A percentile compares a stretch with the other conserved stretches of the same genome.
These are phyloP conservation scores for Neosilurus mollespiculum DNA, from an alignment of 2,797 vertebrate species.

Conservation along the genomic window DNA sequence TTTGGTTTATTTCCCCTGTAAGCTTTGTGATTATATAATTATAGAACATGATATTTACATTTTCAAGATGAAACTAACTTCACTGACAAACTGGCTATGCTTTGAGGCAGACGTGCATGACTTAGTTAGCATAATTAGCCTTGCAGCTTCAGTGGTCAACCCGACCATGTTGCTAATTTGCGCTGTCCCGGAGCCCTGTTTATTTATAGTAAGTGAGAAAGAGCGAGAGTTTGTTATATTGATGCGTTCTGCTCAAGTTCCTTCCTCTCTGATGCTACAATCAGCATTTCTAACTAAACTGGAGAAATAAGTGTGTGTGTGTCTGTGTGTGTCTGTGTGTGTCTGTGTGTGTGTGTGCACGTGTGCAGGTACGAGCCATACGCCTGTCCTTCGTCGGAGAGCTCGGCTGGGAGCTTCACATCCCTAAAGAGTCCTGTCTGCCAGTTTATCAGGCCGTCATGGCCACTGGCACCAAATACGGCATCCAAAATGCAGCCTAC, in stretches of 20 bases:
- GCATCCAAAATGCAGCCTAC: slow-evolving; percentile 88
- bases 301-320: neutral
- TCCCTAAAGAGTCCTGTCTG: slow-evolving; percentile 81
- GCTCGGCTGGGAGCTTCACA: slow-evolving; percentile 95
- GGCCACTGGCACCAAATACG: slow-evolving; percentile 79
- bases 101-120: neutral
- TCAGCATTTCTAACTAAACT: neutral
- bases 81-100: neutral
- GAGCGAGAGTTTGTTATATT: neutral
- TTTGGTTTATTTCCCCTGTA: neutral
- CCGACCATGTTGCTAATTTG: neutral
- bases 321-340: neutral
- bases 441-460: slow-evolving; percentile 88
- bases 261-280: neutral
- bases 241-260: neutral
- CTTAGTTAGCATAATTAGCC: neutral
- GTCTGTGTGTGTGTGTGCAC: neutral
- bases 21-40: neutral
- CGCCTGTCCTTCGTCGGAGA: slow-evolving; percentile 92
- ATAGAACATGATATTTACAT: neutral
- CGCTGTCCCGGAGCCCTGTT: neutral
- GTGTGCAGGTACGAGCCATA: slow-evolving; percentile 86
- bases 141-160: neutral
- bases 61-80: neutral
- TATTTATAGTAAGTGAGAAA: neutral